These are phyloP conservation scores for Rallus limicola DNA, from an alignment of 2,113 vertebrate species.

Conservation along the genomic window DNA sequence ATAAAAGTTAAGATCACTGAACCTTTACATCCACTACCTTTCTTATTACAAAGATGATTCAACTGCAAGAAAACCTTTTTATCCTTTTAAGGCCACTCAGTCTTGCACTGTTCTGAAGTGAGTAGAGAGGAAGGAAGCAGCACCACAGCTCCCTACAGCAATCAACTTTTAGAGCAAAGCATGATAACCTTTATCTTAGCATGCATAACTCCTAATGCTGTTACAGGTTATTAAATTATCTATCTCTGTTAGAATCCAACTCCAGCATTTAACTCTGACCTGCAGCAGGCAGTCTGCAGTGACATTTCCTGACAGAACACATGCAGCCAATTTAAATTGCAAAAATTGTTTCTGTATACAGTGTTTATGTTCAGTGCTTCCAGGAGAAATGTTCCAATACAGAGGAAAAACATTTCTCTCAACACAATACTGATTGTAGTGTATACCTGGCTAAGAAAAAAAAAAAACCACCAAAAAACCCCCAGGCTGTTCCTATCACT, in stretches of 20 bases:
- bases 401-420: not conserved
- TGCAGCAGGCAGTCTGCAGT: not conserved
- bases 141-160: not conserved
- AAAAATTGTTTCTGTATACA: not conserved
- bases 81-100: not conserved
- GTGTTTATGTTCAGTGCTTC: not conserved
- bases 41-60: not conserved
- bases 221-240: constrained; percentile 35
- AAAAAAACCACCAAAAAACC: too few relatives aligned
- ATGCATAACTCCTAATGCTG: not conserved
- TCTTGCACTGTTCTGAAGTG: not conserved
- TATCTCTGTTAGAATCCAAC: not conserved
- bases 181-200: constrained; percentile 1
- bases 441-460: not conserved
- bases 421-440: not conserved
- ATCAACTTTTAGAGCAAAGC: not conserved
- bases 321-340: not conserved
- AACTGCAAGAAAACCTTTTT: not conserved
- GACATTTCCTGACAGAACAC: not conserved
- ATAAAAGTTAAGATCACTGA: not conserved
- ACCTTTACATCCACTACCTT: not conserved
- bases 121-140: not conserved
- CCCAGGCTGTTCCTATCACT: not conserved
- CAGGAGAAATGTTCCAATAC: not conserved
- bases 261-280: not conserved